Base-by-base conservation (phyloP, 1,140 invertebrate genomes). In the Riptortus pedestris region DNA sequence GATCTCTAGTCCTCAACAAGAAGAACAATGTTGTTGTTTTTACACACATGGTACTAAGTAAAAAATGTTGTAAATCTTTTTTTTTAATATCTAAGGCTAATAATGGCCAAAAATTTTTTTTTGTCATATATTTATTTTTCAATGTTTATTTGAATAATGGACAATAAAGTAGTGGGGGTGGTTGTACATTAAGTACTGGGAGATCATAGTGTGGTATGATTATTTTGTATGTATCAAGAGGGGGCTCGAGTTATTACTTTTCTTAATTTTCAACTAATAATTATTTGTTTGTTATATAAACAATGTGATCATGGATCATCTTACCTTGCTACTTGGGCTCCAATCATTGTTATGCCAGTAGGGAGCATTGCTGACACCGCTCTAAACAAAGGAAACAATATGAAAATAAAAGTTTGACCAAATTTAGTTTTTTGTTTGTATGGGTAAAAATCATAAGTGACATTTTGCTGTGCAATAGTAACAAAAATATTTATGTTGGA, bases 281-380 rank as follows among this genome's bases (percentile, higher is more conserved):
- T 45, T 1, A 2, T 2, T 2, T 2, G 1, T 45, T n/a, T 2
- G 2, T 45, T 3, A 12, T 3, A 47, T 5, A 47, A 5, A 47
- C 18, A 20, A n/a, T n/a, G n/a, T 18, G 22, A 47, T 47, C 18
- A 20, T 20, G 22, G 22, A n/a, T 47, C 18, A n/a, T 24, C 52
- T 5, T 29, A 57, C 52, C 52, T 57, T 14, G 52, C 52, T 9
- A 57, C 52, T 29, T 57, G 52, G 4, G 52, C 16, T 57, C 52
- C 52, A 57, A 57, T 22, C 52, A 57, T 57, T 7, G 52, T 57
- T 4, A 57, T 57, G 18, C 28, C 28, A 29, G 52, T 57, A 11
- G 52, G 52, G n/a, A 22, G 22, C 28, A 5, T 57, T 14, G 52
- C 22, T 26, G 11, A 22, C 4, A 26, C 20, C 52, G 20, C 27